Conservation (phyloP, 2,797 vertebrate genomes). For the Stomatorhinus walkeri region DNA sequence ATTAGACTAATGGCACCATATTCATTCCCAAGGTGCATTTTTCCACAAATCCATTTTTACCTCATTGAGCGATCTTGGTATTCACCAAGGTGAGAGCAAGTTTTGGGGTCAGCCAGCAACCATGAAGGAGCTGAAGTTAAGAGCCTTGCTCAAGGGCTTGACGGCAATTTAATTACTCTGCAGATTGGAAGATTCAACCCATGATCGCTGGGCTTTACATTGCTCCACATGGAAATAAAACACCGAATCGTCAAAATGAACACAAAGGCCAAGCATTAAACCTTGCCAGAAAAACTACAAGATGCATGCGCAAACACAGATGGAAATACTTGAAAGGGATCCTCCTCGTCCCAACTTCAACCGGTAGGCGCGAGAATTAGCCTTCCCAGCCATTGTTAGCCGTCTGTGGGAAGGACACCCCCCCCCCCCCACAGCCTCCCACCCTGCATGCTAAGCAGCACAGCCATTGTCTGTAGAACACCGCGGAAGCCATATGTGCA, state of each 20-base stretch:
- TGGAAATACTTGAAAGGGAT: conserved; percentile 33
- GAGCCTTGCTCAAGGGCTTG: not conserved
- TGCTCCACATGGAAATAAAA: not conserved
- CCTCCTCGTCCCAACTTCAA: conserved; percentile 19
- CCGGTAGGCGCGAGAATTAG: not conserved
- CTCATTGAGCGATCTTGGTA: not conserved
- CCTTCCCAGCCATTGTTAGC: conserved; percentile 63
- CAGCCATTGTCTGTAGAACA: conserved; percentile 63
- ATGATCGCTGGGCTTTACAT: not conserved
- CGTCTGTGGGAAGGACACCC: conserved; percentile 66
- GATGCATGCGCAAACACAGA: not conserved
- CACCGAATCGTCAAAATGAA: not conserved
- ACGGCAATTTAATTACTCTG: not conserved
- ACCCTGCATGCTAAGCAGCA: conserved; percentile 70
- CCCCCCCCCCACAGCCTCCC: conserved; percentile 55
- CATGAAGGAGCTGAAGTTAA: not conserved
- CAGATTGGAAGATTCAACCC: not conserved
- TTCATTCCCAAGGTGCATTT: not conserved
- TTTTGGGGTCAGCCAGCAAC: not conserved
- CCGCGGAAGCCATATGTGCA: conserved; percentile 58
- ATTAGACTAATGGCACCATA: not conserved
- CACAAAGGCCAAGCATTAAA: not conserved
- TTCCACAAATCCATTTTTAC: not conserved
- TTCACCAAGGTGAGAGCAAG: not conserved
- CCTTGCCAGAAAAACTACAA: not conserved